A percentile compares a stretch with the other conserved stretches of the same genome.
Evolutionary conservation across 2,113 vertebrate species (phyloP).

Genomic region (Datnioides undecimradiatus): DNA sequence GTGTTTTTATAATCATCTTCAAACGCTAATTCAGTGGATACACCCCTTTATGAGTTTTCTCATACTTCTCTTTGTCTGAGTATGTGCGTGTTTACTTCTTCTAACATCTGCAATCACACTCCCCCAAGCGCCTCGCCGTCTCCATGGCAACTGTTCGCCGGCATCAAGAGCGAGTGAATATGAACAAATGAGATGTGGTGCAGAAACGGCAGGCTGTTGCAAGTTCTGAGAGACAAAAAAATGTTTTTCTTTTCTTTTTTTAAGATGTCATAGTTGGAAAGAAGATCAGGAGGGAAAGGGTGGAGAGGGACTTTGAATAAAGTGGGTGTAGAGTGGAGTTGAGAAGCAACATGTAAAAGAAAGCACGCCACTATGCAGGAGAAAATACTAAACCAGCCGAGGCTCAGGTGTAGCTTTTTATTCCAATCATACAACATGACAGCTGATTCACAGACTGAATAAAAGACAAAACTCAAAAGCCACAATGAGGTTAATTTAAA

Average conservation of each 20-base stretch:
- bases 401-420: constrained; percentile 6
- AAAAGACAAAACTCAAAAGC: background rate
- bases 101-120: constrained; percentile 75
- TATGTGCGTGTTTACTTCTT: constrained; percentile 58
- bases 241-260: background rate
- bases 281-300: background rate
- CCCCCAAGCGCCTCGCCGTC: constrained; percentile 71
- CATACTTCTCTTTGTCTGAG: constrained; percentile 43
- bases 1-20: constrained; percentile 35
- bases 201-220: constrained; percentile 45
- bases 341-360: background rate
- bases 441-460: background rate
- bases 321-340: background rate
- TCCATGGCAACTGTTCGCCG: constrained; percentile 79
- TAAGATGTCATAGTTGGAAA: background rate
- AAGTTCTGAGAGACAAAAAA: constrained; percentile 30
- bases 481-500: background rate
- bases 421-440: background rate
- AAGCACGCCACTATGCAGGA: background rate
- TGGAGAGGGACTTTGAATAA: background rate
- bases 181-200: constrained; percentile 51
- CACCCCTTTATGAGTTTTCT: constrained; percentile 55
- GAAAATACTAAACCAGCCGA: background rate
- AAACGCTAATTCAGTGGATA: constrained; percentile 31
- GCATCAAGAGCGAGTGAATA: constrained; percentile 60